phyloP scores from a whole-genome alignment of 2,888 invertebrate species.

The Eupithecia pulchellata region DNA sequence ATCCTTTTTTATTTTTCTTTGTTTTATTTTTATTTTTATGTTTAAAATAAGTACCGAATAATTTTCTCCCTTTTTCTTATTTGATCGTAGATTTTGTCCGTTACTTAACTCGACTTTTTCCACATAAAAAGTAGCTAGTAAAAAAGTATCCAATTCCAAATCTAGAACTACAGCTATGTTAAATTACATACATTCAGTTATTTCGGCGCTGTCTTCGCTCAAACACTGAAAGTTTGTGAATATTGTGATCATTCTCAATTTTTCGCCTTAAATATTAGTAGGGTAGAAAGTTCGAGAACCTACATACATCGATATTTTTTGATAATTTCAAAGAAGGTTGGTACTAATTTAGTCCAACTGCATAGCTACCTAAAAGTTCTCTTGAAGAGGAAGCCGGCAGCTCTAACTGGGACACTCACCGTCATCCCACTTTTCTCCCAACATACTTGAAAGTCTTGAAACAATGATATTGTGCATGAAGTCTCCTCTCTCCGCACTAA shows the following conservation, averaged over 20 bases:
- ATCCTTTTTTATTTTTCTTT: too few species aligned
- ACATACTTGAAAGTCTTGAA: slow-evolving; percentile 58
- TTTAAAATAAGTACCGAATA: too few species aligned
- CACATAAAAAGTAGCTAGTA: neutral
- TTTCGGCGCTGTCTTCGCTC: neutral
- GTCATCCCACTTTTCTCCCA: slow-evolving; percentile 55
- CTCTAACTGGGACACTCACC: slow-evolving; percentile 57
- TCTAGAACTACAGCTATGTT: neutral
- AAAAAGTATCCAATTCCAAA: neutral
- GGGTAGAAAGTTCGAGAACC: neutral
- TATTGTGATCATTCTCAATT: too few species aligned
- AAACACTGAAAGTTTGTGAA: too few species aligned
- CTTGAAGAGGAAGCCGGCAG: slow-evolving; percentile 41
- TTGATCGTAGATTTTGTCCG: neutral
- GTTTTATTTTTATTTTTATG: too few species aligned
- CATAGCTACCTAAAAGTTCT: slow-evolving; percentile 35
- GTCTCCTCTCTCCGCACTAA: slow-evolving; percentile 53
- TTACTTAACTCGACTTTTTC: neutral
- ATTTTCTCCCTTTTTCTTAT: too few species aligned
- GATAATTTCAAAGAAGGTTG: neutral
- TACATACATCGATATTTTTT: neutral
- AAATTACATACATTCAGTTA: neutral
- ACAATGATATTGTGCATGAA: slow-evolving; percentile 62
- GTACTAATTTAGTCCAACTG: neutral
- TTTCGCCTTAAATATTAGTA: neutral